Conservation (phyloP, 2,797 vertebrate species). For the Myotis daubentonii region DNA sequence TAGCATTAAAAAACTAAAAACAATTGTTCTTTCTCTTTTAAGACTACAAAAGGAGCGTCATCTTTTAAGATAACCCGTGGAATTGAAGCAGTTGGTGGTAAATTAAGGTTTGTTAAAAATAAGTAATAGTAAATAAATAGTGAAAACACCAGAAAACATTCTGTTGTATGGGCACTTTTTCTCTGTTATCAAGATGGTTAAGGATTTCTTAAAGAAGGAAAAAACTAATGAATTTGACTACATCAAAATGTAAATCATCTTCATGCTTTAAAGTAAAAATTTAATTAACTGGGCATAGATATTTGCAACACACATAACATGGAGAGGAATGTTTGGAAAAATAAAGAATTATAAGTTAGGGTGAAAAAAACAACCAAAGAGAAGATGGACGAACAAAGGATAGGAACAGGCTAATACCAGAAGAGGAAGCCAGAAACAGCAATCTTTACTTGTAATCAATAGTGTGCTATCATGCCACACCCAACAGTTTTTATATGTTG, state of each 20-base stretch:
- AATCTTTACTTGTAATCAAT: not conserved
- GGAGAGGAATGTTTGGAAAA: constrained; percentile 34
- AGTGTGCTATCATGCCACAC: not conserved
- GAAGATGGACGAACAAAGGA: not conserved
- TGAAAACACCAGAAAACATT: constrained; percentile 6
- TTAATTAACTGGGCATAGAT: not conserved
- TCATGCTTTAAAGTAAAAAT: constrained; percentile 1
- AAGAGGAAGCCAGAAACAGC: not conserved
- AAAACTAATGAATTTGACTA: not conserved
- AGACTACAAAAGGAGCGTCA: constrained; percentile 98
- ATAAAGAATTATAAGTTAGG: not conserved
- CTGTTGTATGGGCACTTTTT: not conserved
- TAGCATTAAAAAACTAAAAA: constrained; percentile 60
- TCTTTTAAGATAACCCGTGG: constrained; percentile 96
- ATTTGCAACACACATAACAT: not conserved
- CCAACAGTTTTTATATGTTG: not conserved
- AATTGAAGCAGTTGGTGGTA: constrained; percentile 95
- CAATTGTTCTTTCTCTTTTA: constrained; percentile 50
- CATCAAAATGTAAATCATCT: constrained; percentile 29
- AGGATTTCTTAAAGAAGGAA: constrained; percentile 18
- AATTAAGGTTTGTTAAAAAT: constrained; percentile 90
- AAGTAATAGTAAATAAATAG: constrained; percentile 8
- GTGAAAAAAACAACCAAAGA: not conserved
- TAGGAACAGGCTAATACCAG: not conserved
- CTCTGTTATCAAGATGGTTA: not conserved